These are phyloP conservation scores for Platysteira castanea DNA, from an alignment of 2,113 vertebrate species.

Conservation along the genomic window DNA sequence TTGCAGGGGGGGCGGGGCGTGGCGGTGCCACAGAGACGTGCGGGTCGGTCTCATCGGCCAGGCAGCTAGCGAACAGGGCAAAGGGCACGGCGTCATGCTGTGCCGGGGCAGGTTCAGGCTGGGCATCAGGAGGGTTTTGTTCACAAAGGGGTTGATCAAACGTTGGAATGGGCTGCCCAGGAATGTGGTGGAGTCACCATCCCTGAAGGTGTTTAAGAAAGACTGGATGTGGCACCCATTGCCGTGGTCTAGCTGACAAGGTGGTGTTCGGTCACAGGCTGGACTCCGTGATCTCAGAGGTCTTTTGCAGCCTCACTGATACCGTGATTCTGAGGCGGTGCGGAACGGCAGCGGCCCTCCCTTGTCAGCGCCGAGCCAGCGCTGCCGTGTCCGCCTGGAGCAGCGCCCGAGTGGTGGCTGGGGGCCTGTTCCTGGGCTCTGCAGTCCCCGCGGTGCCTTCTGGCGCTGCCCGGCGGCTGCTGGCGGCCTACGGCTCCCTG, in stretches of 20 bases:
- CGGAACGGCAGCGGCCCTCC: background rate
- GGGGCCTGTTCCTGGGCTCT: too few species aligned
- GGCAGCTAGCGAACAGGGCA: fast-evolving
- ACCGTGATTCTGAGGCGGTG: background rate
- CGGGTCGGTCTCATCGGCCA: fast-evolving
- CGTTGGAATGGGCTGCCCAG: fast-evolving
- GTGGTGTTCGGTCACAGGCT: too few species aligned
- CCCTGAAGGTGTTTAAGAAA: too few species aligned
- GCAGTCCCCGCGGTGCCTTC: fast-evolving
- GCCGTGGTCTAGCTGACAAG: too few species aligned
- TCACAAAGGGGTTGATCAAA: too few species aligned
- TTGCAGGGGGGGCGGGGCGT: too few species aligned
- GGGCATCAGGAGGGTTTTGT: too few species aligned
- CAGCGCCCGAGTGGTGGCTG: fast-evolving
- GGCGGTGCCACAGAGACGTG: fast-evolving
- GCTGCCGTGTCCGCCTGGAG: background rate
- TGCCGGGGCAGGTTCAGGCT: background rate
- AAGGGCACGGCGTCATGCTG: background rate
- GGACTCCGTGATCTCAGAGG: background rate
- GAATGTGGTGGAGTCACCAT: too few species aligned
- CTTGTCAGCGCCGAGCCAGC: background rate
- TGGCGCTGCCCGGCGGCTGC: background rate
- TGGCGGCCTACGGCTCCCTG: background rate
- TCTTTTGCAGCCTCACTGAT: background rate
- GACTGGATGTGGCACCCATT: too few species aligned